Percentiles rank a stretch among this genome's conserved stretches.
Evolutionary conservation across 2,113 vertebrate species (phyloP).

Genomic region (Cottus gobio): DNA sequence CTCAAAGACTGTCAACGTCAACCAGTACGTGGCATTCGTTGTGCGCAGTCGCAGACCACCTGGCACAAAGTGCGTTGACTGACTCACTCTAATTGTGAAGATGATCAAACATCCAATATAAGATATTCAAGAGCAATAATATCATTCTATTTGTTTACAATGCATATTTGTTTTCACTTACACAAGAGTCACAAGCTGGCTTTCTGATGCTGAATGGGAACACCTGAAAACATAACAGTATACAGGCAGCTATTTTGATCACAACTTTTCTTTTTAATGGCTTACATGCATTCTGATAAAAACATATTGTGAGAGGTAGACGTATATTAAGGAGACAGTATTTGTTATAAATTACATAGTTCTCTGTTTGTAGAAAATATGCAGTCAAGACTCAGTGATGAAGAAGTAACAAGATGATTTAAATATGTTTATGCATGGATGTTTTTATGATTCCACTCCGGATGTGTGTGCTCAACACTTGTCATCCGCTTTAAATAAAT

Average conservation of each 20-base stretch:
- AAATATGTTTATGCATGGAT: neutral
- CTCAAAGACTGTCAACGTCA: constrained; percentile 71
- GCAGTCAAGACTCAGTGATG: neutral
- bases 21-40: constrained; percentile 80
- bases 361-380: constrained; percentile 1
- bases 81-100: neutral
- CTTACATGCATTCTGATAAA: constrained; percentile 2
- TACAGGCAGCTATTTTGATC: neutral
- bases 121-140: neutral
- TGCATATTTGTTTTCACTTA: neutral
- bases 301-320: constrained; percentile 14
- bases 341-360: neutral
- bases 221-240: constrained; percentile 15
- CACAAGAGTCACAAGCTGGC: neutral
- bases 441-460: neutral
- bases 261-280: neutral
- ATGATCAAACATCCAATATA: neutral
- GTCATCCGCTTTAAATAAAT: neutral
- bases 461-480: neutral
- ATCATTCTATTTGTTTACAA: constrained; percentile 19
- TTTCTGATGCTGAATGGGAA: constrained; percentile 2
- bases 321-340: constrained; percentile 7
- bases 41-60: constrained; percentile 69
- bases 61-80: constrained; percentile 28
- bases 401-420: neutral